phyloP scores from a whole-genome alignment of 1,140 invertebrate genomes.

The Papilio helenus region DNA sequence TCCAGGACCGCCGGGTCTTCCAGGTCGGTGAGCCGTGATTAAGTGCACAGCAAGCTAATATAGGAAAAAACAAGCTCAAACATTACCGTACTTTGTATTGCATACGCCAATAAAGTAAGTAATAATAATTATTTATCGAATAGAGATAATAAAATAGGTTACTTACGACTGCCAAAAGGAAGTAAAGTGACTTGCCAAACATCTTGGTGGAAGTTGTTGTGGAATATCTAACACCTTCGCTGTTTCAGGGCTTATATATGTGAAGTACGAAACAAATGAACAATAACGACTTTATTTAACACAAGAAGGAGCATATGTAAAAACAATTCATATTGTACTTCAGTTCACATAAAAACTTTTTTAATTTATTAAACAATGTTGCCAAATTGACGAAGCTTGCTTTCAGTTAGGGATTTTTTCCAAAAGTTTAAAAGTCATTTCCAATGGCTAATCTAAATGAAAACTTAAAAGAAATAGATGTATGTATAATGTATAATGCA shows the following conservation, averaged over 20 bases:
- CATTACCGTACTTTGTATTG: not conserved
- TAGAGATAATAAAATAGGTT: not conserved
- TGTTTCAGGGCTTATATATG: conserved; percentile 21
- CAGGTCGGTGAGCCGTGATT: conserved; percentile 5
- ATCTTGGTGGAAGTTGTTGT: not conserved
- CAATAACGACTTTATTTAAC: not conserved
- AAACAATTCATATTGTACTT: not conserved
- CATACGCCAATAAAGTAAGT: not conserved
- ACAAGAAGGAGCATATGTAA: not conserved
- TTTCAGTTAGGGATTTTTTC: not conserved
- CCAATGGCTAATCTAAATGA: not conserved
- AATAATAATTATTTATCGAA: not conserved
- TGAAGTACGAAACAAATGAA: not conserved
- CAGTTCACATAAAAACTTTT: conserved; percentile 3
- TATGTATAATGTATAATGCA: too few relatives aligned
- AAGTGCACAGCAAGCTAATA: conserved; percentile 22
- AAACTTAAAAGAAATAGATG: too few relatives aligned
- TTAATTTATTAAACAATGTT: not conserved
- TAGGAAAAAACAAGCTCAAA: not conserved
- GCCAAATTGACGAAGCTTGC: not conserved
- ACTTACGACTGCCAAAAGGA: conserved; percentile 27
- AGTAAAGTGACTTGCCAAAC: conserved; percentile 17
- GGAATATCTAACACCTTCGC: not conserved
- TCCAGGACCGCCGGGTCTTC: not conserved
- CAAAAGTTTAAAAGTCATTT: not conserved